Conservation (phyloP, 2,888 invertebrate genomes). For the Lobophora halterata region DNA sequence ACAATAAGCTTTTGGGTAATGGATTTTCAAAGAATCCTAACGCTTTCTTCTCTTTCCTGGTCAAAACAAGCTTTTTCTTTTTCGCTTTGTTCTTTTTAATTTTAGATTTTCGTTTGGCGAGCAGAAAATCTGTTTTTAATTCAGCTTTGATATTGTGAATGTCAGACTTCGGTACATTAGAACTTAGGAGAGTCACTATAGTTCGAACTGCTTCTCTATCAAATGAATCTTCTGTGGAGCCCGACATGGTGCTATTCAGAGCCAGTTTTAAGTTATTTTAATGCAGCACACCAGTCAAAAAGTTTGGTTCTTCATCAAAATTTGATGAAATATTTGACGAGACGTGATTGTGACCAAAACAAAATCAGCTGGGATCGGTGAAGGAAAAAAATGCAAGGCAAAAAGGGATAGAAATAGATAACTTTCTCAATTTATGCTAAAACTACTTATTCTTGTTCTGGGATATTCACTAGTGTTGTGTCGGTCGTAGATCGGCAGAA, state of each 20-base stretch:
- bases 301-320: too few species aligned
- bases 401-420: too few species aligned
- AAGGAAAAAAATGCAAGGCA: too few species aligned
- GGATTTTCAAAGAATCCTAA: constrained; percentile 81
- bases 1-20: constrained; percentile 82
- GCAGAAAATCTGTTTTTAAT: constrained; percentile 64
- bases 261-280: background rate
- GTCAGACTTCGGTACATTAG: constrained; percentile 54
- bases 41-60: constrained; percentile 80
- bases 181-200: constrained; percentile 61
- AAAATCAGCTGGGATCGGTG: too few species aligned
- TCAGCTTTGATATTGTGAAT: constrained; percentile 54
- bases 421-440: too few species aligned
- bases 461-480: too few species aligned
- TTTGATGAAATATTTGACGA: too few species aligned
- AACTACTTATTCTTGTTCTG: too few species aligned
- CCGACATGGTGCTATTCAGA: constrained; percentile 35
- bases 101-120: constrained; percentile 66
- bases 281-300: too few species aligned
- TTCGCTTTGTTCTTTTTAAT: constrained; percentile 58
- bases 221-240: constrained; percentile 33
- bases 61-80: constrained; percentile 74
- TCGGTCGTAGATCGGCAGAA: too few species aligned
- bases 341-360: too few species aligned
- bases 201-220: constrained; percentile 44